Conservation (phyloP, 2,888 invertebrate species). For the Epirrhoe tristata region DNA sequence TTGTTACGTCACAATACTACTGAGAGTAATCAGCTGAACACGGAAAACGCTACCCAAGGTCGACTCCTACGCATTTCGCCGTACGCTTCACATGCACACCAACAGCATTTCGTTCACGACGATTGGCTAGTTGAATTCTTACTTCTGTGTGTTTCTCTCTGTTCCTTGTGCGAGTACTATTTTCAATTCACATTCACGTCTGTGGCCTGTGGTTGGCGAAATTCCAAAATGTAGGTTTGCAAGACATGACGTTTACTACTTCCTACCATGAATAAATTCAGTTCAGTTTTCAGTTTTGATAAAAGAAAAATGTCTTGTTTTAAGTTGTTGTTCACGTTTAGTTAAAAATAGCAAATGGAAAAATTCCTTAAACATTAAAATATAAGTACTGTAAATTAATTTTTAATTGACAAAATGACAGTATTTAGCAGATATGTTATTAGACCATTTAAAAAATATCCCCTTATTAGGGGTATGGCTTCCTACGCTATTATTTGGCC, state of each 20-base stretch:
- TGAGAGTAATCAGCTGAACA: conserved; percentile 6
- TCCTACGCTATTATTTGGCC: conserved; percentile 91
- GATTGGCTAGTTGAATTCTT: conserved; percentile 7
- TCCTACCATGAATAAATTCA: conserved; percentile 30
- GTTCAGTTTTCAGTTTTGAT: background rate
- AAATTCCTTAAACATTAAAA: no score
- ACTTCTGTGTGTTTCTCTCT: conserved; percentile 12
- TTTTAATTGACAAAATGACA: conserved; percentile 55
- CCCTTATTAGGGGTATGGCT: conserved; percentile 86
- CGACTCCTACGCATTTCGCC: conserved; percentile 23
- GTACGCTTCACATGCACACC: background rate
- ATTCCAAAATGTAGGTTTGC: conserved; percentile 49
- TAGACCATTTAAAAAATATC: conserved; percentile 71
- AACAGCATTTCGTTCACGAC: conserved; percentile 6
- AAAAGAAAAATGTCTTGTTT: background rate
- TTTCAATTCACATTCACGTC: conserved; percentile 13
- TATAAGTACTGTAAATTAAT: background rate
- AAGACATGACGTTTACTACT: conserved; percentile 39
- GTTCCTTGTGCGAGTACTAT: conserved; percentile 12
- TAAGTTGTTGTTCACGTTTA: background rate
- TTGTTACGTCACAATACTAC: background rate
- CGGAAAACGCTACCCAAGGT: conserved; percentile 23
- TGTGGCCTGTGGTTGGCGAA: conserved; percentile 47
- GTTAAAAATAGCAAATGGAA: background rate
- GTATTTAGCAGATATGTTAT: conserved; percentile 62